phyloP scores from a whole-genome alignment of 2,797 vertebrate species.

The Cyprinella venusta region DNA sequence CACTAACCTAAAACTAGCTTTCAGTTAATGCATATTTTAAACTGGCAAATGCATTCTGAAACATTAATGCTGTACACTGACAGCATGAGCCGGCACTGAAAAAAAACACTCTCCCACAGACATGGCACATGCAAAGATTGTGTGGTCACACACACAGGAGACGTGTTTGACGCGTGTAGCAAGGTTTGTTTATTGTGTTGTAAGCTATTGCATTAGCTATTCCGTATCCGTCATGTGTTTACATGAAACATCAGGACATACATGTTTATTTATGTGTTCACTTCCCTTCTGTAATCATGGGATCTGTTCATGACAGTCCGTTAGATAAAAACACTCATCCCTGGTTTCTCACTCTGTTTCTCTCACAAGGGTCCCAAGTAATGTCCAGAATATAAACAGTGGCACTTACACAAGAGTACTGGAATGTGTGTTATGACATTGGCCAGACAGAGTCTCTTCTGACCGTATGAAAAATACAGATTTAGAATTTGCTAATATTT shows the following conservation, averaged over 20 bases:
- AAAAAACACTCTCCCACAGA: neutral
- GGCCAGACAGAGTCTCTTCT: constrained; percentile 43
- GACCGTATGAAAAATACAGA: neutral
- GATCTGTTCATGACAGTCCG: constrained; percentile 40
- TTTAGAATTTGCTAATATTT: neutral
- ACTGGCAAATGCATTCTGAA: constrained; percentile 32
- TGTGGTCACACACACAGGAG: constrained; percentile 18
- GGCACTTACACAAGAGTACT: constrained; percentile 63
- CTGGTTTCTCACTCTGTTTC: constrained; percentile 47
- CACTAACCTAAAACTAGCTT: constrained; percentile 45
- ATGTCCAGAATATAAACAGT: constrained; percentile 69
- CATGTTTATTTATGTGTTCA: neutral
- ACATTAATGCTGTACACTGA: constrained; percentile 24
- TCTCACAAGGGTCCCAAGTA: constrained; percentile 57
- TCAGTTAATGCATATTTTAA: constrained; percentile 41
- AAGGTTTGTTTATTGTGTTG: constrained; percentile 3
- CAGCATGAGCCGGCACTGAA: neutral
- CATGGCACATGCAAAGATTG: neutral
- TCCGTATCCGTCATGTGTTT: neutral
- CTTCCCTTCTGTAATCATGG: constrained; percentile 48
- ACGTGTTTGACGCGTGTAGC: neutral
- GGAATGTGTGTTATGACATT: constrained; percentile 64
- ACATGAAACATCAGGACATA: constrained; percentile 1
- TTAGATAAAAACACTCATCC: constrained; percentile 43
- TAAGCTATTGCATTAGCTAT: neutral